A percentile compares a stretch with the other conserved stretches of the same genome.
Evolutionary conservation across 35 echinoderm and acorn worm species (phyloP).

Genomic region (Ophioderma brevispina): DNA sequence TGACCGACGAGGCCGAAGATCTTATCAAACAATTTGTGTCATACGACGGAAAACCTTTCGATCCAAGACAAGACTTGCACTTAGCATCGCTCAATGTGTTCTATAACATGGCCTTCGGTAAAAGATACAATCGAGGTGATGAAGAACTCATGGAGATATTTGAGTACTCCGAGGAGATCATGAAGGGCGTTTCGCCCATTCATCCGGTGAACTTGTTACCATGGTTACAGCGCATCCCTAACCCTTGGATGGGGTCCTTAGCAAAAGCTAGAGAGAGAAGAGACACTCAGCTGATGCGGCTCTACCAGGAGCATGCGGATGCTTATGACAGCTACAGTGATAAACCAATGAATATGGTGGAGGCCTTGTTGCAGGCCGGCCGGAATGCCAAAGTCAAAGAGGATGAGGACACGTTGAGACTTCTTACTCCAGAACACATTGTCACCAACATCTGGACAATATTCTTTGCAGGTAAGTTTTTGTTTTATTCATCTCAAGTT

Average conservation of each 20-base stretch:
- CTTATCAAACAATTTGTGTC: slow-evolving; percentile 74
- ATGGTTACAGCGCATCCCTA: slow-evolving; percentile 84
- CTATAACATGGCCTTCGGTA: slow-evolving; percentile 97
- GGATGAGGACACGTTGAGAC: slow-evolving; percentile 56
- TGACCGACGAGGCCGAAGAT: slow-evolving; percentile 72
- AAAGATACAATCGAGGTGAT: slow-evolving; percentile 88
- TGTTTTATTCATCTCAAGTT: no score
- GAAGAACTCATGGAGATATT: slow-evolving; percentile 84
- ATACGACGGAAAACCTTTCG: slow-evolving; percentile 68
- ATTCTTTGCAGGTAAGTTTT: slow-evolving; percentile 93
- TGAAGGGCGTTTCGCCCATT: slow-evolving; percentile 87
- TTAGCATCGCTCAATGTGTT: slow-evolving; percentile 95
- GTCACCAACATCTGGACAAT: slow-evolving; percentile 99
- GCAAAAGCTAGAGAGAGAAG: slow-evolving; percentile 62
- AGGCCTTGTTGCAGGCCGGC: slow-evolving; percentile 77
- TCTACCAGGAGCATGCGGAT: slow-evolving; percentile 80
- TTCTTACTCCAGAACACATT: slow-evolving; percentile 90
- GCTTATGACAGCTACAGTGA: slow-evolving; percentile 70
- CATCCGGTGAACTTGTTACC: slow-evolving; percentile 95
- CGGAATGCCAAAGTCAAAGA: slow-evolving; percentile 65
- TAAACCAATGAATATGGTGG: slow-evolving; percentile 81
- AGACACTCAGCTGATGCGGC: slow-evolving; percentile 71
- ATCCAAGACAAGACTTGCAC: slow-evolving; percentile 87
- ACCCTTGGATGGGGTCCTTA: slow-evolving; percentile 88
- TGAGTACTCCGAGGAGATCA: slow-evolving; percentile 83